phyloP scores from a whole-genome alignment of 2,113 vertebrate species.

The Tyto alba region DNA sequence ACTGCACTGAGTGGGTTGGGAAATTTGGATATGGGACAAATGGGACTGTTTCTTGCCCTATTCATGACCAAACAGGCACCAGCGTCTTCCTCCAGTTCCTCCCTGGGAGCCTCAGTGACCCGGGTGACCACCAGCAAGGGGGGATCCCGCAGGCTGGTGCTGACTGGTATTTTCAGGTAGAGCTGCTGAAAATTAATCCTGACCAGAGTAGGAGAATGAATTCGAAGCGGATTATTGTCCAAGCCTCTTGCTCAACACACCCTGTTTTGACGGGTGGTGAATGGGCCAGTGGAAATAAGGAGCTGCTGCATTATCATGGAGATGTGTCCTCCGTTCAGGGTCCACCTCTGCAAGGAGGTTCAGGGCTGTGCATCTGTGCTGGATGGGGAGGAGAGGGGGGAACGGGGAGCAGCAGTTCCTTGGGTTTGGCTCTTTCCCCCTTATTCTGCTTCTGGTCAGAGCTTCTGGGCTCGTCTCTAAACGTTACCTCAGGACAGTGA shows the following conservation, averaged over 20 bases:
- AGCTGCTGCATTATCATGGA: neutral
- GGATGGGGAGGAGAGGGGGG: neutral
- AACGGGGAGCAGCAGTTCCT: fast-evolving
- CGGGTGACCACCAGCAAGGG: neutral
- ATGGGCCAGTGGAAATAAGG: neutral
- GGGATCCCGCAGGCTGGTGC: neutral
- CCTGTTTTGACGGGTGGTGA: neutral
- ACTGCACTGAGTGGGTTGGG: fast-evolving
- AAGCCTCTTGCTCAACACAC: fast-evolving
- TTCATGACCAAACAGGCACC: neutral
- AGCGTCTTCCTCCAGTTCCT: neutral
- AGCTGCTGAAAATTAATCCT: neutral
- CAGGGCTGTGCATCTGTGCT: neutral
- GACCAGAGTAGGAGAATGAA: neutral
- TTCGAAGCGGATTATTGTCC: neutral
- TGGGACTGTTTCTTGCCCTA: neutral
- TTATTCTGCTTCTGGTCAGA: neutral
- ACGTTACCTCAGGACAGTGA: neutral
- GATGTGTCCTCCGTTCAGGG: neutral
- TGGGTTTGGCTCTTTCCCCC: neutral
- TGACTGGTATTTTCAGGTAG: neutral
- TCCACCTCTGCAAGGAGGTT: neutral
- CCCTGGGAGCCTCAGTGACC: neutral
- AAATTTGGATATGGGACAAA: neutral
- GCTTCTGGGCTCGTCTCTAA: neutral